Conservation (phyloP, 2,888 invertebrate genomes). For the Rutpela maculata region DNA sequence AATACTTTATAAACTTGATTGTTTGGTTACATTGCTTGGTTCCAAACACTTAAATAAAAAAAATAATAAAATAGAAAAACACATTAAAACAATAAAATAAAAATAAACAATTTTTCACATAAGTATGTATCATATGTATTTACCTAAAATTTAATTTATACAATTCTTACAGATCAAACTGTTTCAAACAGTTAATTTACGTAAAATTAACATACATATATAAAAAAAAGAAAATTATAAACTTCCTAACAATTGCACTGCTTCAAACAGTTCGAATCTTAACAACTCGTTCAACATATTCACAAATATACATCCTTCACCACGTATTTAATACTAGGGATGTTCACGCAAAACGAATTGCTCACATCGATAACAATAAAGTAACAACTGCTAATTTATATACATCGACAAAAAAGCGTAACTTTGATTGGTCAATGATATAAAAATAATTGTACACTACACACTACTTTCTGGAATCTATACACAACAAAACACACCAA, state of each 20-base stretch:
- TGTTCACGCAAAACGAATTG: constrained; percentile 68
- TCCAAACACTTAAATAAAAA: constrained; percentile 55
- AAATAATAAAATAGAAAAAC: constrained; percentile 50
- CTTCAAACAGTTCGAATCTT: constrained; percentile 57
- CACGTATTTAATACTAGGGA: constrained; percentile 71
- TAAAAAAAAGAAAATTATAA: constrained; percentile 48
- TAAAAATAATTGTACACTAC: constrained; percentile 73
- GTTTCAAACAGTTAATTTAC: constrained; percentile 65
- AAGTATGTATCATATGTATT: constrained; percentile 62
- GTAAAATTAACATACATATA: constrained; percentile 36
- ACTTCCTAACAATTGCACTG: constrained; percentile 59
- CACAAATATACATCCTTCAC: constrained; percentile 75
- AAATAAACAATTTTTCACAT: constrained; percentile 55
- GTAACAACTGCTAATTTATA: constrained; percentile 74
- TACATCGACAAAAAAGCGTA: constrained; percentile 74
- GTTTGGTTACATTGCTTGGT: constrained; percentile 53
- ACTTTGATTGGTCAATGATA: constrained; percentile 75
- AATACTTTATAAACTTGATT: constrained; percentile 54
- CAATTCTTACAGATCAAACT: constrained; percentile 69
- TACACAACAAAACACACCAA: constrained; percentile 52
- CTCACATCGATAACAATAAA: constrained; percentile 71
- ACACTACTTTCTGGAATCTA: constrained; percentile 59
- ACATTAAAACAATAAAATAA: constrained; percentile 58
- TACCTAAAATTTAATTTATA: constrained; percentile 68
- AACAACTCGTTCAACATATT: constrained; percentile 69